Conservation (phyloP, 2,888 invertebrate genomes). For the Cryptocephalus primarius region DNA sequence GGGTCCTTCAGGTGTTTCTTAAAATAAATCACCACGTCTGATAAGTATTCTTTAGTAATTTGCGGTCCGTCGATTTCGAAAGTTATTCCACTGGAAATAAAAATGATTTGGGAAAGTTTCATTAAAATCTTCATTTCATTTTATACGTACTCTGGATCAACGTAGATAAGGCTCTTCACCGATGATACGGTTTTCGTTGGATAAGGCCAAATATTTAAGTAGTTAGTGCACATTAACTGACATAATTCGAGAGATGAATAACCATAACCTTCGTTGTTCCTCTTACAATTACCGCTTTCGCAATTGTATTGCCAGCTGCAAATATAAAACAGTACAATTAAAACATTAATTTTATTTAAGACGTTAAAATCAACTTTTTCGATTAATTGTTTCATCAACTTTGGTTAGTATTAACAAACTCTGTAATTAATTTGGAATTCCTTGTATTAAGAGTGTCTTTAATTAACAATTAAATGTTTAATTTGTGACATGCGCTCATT, state of each 20-base stretch:
- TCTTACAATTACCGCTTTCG: constrained; percentile 10
- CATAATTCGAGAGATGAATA: constrained; percentile 49
- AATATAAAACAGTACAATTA: neutral
- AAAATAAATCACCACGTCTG: constrained; percentile 37
- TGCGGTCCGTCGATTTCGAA: constrained; percentile 37
- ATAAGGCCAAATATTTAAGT: constrained; percentile 50
- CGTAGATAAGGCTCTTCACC: constrained; percentile 37
- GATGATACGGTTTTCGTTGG: constrained; percentile 40
- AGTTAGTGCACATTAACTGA: constrained; percentile 54
- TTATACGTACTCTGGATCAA: constrained; percentile 43
- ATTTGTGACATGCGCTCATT: too few relatives aligned
- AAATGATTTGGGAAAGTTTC: neutral
- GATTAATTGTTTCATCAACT: too few relatives aligned
- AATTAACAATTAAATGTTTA: too few relatives aligned
- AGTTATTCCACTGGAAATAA: constrained; percentile 13
- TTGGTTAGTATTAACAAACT: too few relatives aligned
- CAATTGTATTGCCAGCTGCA: constrained; percentile 12
- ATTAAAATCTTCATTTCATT: too few relatives aligned
- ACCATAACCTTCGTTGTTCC: constrained; percentile 3
- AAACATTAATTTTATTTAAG: too few relatives aligned
- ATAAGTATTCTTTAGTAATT: constrained; percentile 41
- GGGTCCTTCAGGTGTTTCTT: constrained; percentile 6
- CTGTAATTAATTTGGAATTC: too few relatives aligned
- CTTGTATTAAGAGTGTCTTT: too few relatives aligned
- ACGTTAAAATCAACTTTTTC: too few relatives aligned